Evolutionary conservation across 1,140 invertebrate genomes (phyloP).

Genomic region (Psilanteris sp.): DNA sequence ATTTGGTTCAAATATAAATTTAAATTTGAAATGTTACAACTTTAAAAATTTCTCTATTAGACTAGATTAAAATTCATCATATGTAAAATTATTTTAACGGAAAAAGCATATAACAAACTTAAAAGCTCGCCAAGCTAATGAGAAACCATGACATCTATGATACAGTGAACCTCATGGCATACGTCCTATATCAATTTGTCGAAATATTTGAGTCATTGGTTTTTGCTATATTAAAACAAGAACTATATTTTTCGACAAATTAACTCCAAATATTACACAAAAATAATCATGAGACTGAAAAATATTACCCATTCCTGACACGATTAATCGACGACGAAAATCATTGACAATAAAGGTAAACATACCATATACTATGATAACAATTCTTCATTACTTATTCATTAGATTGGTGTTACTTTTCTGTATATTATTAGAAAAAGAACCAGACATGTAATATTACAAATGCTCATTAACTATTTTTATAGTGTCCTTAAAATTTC

Average conservation of each 20-base stretch:
- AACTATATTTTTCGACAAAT: constrained; percentile 38
- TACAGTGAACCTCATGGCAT: constrained; percentile 56
- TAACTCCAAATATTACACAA: constrained; percentile 19
- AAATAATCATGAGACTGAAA: constrained; percentile 24
- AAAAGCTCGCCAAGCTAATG: constrained; percentile 61
- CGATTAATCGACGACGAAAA: constrained; percentile 23
- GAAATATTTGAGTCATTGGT: constrained; percentile 34
- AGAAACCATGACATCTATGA: constrained; percentile 73
- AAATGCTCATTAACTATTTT: background rate
- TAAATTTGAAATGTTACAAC: too few relatives aligned
- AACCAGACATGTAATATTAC: background rate
- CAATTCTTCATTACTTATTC: constrained; percentile 7
- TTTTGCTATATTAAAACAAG: constrained; percentile 5
- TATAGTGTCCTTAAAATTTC: background rate
- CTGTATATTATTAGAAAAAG: constrained; percentile 7
- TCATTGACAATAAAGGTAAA: constrained; percentile 30
- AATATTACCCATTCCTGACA: constrained; percentile 22
- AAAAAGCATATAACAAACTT: constrained; percentile 16
- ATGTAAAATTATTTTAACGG: background rate
- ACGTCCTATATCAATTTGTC: constrained; percentile 46
- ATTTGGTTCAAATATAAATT: too few relatives aligned
- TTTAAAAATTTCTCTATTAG: constrained; percentile 6
- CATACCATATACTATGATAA: constrained; percentile 9
- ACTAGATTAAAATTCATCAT: constrained; percentile 12
- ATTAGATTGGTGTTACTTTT: constrained; percentile 34